These are phyloP conservation scores for Argynnis bischoffii DNA, from an alignment of 2,888 invertebrate genomes.

Conservation along the genomic window DNA sequence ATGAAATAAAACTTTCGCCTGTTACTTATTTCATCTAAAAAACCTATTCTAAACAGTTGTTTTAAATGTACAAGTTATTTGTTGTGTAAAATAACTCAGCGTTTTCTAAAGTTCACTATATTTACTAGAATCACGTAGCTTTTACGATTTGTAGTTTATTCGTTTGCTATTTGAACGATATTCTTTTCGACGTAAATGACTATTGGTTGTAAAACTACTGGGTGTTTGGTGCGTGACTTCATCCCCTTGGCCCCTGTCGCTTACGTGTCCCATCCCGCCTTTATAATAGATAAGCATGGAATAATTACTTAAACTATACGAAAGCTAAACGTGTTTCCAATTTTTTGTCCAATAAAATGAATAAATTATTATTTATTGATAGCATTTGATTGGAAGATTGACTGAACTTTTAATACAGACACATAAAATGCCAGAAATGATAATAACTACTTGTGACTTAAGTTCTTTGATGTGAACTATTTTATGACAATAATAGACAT, in stretches of 20 bases:
- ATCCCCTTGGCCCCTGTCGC: conserved; percentile 46
- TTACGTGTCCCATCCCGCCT: conserved; percentile 47
- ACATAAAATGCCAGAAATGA: too few species aligned
- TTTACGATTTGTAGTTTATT: conserved; percentile 56
- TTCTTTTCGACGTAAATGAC: conserved; percentile 47
- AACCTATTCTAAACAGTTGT: too few species aligned
- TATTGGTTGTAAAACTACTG: conserved; percentile 52
- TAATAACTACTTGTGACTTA: too few species aligned
- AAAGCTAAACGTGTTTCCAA: conserved; percentile 18
- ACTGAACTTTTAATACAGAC: too few species aligned
- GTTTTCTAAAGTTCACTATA: conserved; percentile 3
- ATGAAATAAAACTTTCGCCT: too few species aligned
- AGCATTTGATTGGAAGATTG: too few species aligned
- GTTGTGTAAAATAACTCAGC: too few species aligned
- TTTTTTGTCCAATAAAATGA: conserved; percentile 19
- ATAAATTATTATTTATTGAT: not conserved
- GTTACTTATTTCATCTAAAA: too few species aligned
- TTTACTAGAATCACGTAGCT: conserved; percentile 15
- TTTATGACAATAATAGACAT: too few species aligned
- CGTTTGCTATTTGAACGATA: conserved; percentile 46
- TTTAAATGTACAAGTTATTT: too few species aligned
- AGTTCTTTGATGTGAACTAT: too few species aligned
- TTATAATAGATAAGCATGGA: conserved; percentile 48
- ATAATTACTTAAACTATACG: conserved; percentile 36
- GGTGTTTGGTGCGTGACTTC: conserved; percentile 59